Base-by-base conservation (phyloP, 2,113 vertebrate genomes). In the Merops nubicus region DNA sequence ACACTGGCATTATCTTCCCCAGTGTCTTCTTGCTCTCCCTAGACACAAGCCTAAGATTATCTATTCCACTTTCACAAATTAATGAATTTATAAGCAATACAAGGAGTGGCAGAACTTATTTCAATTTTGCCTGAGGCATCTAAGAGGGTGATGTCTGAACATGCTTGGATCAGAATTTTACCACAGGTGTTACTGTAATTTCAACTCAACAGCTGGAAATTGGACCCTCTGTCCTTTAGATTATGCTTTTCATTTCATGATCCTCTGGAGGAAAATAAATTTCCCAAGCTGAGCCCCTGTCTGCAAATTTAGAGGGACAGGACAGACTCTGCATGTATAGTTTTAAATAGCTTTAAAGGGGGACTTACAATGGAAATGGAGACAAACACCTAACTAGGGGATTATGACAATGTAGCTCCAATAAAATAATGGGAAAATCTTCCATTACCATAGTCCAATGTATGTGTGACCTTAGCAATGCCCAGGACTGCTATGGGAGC, bases 111-210 rank as follows among this genome's bases (percentile, higher is more conserved):
- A 88, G 72, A 91, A 75, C 51, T 85, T 50, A n/a, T 56, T 83
- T 83, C 42, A 28, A 29, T 85, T 85, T 96, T 95, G 56, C 56
- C 80, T 76, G 80, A 89, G 69, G 36, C 50, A 54, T 42, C 48
- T 38, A 18, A 74, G 36, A 56, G 31, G 33, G 22, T 31, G 60
- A 73, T 84, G 76, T 79, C 38, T 36, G 75, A 90, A 76, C 8
- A 29, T 28, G 51, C 70, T 85, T 91, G 86, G 91, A 84, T 64
- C 48, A 87, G 91, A 92, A 89, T 75, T 93, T 95, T 72, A 85
- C 86, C 13, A 23, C 91, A 92, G 80, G 86, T 93, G 76, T 83
- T 92, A 48, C 80, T 64, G 89, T 87, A 85, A 91, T 95, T 94
- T 95, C 93, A 92, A 78, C 73, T 85, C 9, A 1, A 81, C 91